Evolutionary conservation across 2,113 vertebrate genomes (phyloP).

Genomic region (Phoenicopterus ruber): DNA sequence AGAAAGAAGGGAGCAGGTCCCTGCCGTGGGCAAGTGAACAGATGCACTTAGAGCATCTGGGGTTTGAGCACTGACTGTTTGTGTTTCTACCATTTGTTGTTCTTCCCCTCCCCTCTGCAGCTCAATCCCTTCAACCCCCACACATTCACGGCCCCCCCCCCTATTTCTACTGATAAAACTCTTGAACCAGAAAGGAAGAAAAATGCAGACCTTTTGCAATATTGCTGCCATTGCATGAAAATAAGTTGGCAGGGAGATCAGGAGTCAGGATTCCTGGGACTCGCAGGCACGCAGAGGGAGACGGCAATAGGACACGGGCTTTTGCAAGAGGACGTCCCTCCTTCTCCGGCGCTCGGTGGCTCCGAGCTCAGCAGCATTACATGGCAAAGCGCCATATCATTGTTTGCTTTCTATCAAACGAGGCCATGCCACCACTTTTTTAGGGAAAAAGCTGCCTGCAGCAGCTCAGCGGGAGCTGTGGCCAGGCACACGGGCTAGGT

Average conservation of each 20-base stretch:
- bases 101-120: not conserved
- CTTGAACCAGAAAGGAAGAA: not conserved
- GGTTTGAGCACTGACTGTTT: not conserved
- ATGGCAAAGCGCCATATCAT: rapidly evolving
- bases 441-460: not conserved
- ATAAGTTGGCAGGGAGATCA: not conserved
- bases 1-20: not conserved
- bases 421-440: not conserved
- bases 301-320: rapidly evolving
- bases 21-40: rapidly evolving
- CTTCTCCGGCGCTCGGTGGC: not conserved
- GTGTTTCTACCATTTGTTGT: not conserved
- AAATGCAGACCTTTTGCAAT: not conserved
- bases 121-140: not conserved
- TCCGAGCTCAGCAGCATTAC: rapidly evolving
- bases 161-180: not conserved
- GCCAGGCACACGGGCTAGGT: not conserved
- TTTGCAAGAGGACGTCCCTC: not conserved
- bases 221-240: not conserved
- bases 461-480: rapidly evolving
- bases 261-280: not conserved
- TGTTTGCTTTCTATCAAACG: not conserved
- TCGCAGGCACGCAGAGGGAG: not conserved
- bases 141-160: rapidly evolving
- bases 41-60: not conserved